A percentile compares a stretch with the other conserved stretches of the same genome.
Conservation (phyloP, 2,797 vertebrate genomes). For the Sandelia bainsii region DNA sequence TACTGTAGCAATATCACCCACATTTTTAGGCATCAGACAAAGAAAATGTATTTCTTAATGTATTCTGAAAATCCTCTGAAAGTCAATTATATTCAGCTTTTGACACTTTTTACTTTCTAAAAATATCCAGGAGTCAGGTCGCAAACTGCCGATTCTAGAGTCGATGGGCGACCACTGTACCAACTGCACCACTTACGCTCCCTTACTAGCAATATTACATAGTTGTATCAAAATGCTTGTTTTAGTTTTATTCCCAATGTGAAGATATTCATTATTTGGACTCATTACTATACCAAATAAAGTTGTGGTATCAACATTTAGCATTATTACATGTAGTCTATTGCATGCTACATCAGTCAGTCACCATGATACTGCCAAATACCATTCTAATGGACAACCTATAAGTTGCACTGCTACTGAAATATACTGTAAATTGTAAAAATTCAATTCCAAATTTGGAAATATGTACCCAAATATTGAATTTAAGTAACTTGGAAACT, state of each 20-base stretch:
- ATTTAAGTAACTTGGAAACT: background rate
- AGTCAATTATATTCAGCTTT: background rate
- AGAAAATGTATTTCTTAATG: constrained; percentile 41
- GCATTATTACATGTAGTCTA: too few relatives aligned
- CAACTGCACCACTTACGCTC: too few relatives aligned
- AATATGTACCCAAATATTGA: background rate
- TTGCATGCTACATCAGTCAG: too few relatives aligned
- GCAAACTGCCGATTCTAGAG: too few relatives aligned
- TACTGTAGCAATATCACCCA: background rate
- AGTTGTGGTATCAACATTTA: background rate
- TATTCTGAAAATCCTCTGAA: constrained; percentile 39
- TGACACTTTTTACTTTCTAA: too few relatives aligned
- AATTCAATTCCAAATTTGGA: background rate
- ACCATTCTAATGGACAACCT: too few relatives aligned
- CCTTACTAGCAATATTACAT: background rate
- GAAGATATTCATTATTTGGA: background rate
- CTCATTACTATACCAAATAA: background rate
- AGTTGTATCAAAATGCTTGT: background rate
- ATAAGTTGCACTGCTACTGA: too few relatives aligned
- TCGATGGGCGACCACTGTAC: too few relatives aligned
- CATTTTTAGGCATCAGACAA: constrained; percentile 24
- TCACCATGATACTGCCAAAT: too few relatives aligned
- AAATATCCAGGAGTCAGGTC: too few relatives aligned
- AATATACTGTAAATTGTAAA: background rate
- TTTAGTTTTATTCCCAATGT: background rate